Percentiles rank a stretch among this genome's conserved stretches.
Conservation (phyloP, 2,113 vertebrate species). For the Chloropsis hardwickii region DNA sequence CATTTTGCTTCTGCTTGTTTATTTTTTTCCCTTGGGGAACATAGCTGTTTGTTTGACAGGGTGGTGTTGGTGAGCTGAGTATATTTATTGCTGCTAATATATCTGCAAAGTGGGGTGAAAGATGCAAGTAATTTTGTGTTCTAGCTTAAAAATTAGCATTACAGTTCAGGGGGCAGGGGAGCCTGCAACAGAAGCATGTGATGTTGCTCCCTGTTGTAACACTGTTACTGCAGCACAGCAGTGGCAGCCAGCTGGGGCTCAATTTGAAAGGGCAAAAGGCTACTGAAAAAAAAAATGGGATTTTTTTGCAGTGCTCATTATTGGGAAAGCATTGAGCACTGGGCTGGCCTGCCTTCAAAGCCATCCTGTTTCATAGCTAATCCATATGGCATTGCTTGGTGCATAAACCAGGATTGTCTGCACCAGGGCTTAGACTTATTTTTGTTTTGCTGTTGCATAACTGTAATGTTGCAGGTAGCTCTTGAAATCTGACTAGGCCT, state of each 20-base stretch:
- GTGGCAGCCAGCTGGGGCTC: background rate
- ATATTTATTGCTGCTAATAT: background rate
- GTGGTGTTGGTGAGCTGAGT: background rate
- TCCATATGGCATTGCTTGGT: background rate
- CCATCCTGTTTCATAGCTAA: background rate
- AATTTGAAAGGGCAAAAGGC: background rate
- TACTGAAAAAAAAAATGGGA: background rate
- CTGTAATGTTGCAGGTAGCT: background rate
- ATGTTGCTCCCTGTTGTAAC: background rate
- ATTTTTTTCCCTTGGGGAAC: background rate
- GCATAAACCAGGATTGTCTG: rapidly evolving
- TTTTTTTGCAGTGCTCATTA: background rate
- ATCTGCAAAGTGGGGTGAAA: background rate
- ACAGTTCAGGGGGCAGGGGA: rapidly evolving
- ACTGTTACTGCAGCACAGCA: rapidly evolving
- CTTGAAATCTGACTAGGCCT: too few relatives aligned
- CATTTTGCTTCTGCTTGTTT: background rate
- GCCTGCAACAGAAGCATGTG: background rate
- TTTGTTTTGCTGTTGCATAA: background rate
- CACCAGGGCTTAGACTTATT: background rate
- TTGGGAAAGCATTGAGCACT: background rate
- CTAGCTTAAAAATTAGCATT: background rate
- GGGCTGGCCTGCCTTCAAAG: background rate
- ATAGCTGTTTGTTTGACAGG: background rate
- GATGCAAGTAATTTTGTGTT: background rate